Base-by-base conservation (phyloP, 2,888 invertebrate species). In the Euproctis similis region DNA sequence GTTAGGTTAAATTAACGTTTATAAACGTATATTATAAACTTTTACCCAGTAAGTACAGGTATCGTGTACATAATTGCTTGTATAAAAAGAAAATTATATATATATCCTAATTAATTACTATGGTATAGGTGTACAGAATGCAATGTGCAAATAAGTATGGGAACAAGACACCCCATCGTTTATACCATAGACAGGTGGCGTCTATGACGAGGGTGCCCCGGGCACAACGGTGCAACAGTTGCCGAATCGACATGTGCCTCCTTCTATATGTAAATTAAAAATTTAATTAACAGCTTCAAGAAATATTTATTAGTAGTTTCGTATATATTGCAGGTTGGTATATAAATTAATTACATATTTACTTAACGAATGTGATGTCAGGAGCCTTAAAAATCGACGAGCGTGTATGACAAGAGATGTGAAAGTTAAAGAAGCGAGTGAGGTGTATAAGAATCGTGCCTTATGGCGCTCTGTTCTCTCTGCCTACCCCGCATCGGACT, bases 121-220 rank as follows among this genome's bases (percentile, higher is more conserved):
- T 21, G 10, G 21, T 21, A 31, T 28, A 36, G 30, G 37, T 46
- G 42, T 35, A 38, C 28, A 33, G 26, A 37, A 37, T 49, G 40
- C 34, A 37, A 28, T 31, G 31, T 42, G 55, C 48, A 38, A 42
- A 48, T 36, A 44, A 36, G 23, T 27, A 29, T 22, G 25, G 17
- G 12, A 31, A 24, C 23, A 36, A 43, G 26, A 37, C 43, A 44
- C 38, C 42, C 49, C 30, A 19, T 26, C 33, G 38, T 39, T n/a
- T n/a, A n/a, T n/a, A 31, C 25, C 41, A 45, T 70, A 44, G 71
- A 58, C 73, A 76, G 75, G 74, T 74, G 76, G 59, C 42, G n/a
- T n/a, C n/a, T n/a, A n/a, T n/a, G n/a, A n/a, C n/a, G 41, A 41
- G 47, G 43, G 40, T 34, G 69, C 73, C 65, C 43, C 46, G 31